phyloP scores from a whole-genome alignment of 2,888 invertebrate genomes.

The Melinaea marsaeus region DNA sequence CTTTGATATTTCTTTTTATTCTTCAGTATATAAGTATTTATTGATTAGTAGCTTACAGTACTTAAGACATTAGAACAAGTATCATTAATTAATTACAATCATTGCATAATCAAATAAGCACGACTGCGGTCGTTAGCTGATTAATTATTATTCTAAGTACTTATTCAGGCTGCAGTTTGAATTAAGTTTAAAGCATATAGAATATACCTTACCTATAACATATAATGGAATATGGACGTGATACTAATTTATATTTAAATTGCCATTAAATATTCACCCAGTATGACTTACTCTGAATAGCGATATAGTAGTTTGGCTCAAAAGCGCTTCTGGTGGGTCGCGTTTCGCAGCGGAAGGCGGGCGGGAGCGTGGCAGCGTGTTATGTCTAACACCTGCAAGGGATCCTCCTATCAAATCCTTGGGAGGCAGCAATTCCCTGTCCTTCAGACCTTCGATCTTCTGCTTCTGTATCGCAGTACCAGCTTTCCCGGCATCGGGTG shows the following conservation, averaged over 20 bases:
- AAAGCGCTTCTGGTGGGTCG: conserved; percentile 47
- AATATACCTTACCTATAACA: background rate
- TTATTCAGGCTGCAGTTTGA: conserved; percentile 11
- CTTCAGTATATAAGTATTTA: no score
- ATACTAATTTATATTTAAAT: conserved; percentile 12
- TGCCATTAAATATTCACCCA: conserved; percentile 7
- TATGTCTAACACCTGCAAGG: conserved; percentile 63
- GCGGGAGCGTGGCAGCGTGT: conserved; percentile 65
- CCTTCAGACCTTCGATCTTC: conserved; percentile 68
- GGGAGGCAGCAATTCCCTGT: conserved; percentile 66
- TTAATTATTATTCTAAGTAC: conserved; percentile 14
- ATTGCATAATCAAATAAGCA: conserved; percentile 23
- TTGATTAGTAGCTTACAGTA: no score
- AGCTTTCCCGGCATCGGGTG: conserved; percentile 49
- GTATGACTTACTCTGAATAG: conserved; percentile 68
- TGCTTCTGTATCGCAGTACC: conserved; percentile 67
- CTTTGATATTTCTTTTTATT: no score
- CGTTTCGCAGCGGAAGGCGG: conserved; percentile 54
- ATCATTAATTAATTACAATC: no score
- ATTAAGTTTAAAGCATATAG: background rate
- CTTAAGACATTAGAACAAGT: no score
- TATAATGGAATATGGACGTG: background rate
- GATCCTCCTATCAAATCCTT: conserved; percentile 67
- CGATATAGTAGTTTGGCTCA: conserved; percentile 59
- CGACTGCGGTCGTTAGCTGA: conserved; percentile 11